These are phyloP conservation scores for Progne subis DNA, from an alignment of 2,113 vertebrate genomes.

Conservation along the genomic window DNA sequence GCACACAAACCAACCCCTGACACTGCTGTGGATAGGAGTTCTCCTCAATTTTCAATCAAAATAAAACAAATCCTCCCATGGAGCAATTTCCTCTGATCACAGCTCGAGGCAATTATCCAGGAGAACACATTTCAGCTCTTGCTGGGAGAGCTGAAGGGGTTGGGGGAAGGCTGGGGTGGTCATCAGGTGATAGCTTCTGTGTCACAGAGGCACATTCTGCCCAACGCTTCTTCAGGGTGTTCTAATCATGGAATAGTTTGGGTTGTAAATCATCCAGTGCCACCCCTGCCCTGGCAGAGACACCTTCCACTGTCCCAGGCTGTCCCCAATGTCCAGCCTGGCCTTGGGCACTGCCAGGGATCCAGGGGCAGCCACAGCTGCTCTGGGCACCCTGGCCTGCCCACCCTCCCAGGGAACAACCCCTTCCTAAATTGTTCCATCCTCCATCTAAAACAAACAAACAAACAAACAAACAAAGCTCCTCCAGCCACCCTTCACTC, in stretches of 20 bases:
- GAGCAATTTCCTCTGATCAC: background rate
- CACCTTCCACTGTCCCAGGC: background rate
- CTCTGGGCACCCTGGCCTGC: background rate
- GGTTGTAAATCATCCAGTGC: accelerated
- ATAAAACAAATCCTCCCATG: background rate
- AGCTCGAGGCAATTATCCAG: background rate
- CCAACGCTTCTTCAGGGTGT: accelerated
- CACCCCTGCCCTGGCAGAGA: background rate
- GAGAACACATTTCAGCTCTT: accelerated
- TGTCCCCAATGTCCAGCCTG: background rate
- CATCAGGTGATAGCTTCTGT: background rate
- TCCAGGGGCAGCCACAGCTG: background rate
- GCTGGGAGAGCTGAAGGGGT: background rate
- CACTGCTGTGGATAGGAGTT: background rate
- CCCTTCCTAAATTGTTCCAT: background rate
- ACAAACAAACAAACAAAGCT: background rate
- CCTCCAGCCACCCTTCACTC: background rate
- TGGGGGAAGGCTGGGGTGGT: background rate
- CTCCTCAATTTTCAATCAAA: background rate
- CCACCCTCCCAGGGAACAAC: accelerated
- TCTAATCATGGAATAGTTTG: background rate
- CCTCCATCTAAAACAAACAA: background rate
- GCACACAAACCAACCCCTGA: no score
- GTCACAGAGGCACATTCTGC: background rate
- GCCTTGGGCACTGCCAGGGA: background rate